Conservation (phyloP, 1,140 invertebrate genomes). For the Cydia pomonella region DNA sequence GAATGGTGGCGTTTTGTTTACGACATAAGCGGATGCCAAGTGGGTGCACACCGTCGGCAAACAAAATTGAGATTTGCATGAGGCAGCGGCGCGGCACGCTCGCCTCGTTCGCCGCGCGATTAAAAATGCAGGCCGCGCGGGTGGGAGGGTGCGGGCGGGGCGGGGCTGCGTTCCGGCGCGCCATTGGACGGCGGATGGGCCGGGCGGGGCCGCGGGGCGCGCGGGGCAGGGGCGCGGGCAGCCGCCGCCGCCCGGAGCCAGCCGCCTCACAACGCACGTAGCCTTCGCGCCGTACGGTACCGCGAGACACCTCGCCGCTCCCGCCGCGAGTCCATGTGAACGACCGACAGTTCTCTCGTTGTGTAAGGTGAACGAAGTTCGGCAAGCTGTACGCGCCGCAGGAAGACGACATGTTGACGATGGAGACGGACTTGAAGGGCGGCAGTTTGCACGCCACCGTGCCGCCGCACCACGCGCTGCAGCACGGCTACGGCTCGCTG, state of each 20-base stretch:
- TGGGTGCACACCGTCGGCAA: slow-evolving; percentile 73
- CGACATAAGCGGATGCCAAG: slow-evolving; percentile 66
- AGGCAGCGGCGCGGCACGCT: slow-evolving; percentile 68
- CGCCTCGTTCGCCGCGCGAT: slow-evolving; percentile 71
- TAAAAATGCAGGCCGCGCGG: slow-evolving; percentile 74
- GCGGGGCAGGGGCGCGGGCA: slow-evolving; percentile 51
- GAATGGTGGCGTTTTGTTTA: slow-evolving; percentile 54
- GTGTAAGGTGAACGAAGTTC: slow-evolving; percentile 79
- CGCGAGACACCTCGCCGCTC: slow-evolving; percentile 58
- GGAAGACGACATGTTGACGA: slow-evolving; percentile 91
- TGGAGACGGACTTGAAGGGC: slow-evolving; percentile 93
- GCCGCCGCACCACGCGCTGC: slow-evolving; percentile 88
- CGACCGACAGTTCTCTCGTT: slow-evolving; percentile 74
- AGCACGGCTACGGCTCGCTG: slow-evolving; percentile 86
- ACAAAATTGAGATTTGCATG: slow-evolving; percentile 78
- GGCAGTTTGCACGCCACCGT: slow-evolving; percentile 89
- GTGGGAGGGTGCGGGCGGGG: slow-evolving; percentile 65
- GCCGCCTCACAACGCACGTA: slow-evolving; percentile 75
- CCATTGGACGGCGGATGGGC: slow-evolving; percentile 46
- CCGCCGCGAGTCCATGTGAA: slow-evolving; percentile 76
- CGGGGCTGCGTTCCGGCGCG: slow-evolving; percentile 44
- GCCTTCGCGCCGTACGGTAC: slow-evolving; percentile 70
- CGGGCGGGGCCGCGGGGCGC: slow-evolving; percentile 51
- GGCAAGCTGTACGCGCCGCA: slow-evolving; percentile 86
- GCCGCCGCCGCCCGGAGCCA: slow-evolving; percentile 61